Evolutionary conservation across 2,888 invertebrate species (phyloP), one percentile per base, ranked within the genome.

Genomic region (Melanchra persicariae): DNA sequence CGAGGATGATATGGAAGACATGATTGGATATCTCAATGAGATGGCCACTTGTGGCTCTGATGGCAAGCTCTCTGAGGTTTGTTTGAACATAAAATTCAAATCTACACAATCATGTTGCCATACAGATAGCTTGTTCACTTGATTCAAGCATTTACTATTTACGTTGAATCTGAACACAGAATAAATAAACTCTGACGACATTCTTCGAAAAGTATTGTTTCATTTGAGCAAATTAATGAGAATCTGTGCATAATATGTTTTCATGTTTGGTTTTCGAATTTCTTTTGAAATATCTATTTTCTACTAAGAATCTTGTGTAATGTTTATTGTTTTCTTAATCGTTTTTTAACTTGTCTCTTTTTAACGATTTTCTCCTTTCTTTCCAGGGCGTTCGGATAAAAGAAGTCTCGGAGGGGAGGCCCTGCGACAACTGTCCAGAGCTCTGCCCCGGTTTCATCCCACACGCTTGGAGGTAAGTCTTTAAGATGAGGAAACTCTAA

Each of bases 381-480:
- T 96, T 96, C 4, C 97, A 99, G 98, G 98, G 98, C 82, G 98
- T 98, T 77, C 97, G 98, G 88, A 98, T 98, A 89, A 97, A 98
- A 89, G 99, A 99, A 94, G 97, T 98, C 63, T 98, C 98, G 77
- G 98, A 98, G 84, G 98, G 98, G 34, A 98, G 98, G 87, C 98
- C 98, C 52, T 99, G 99, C 89, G 97, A 98, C 89, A 97, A 97
- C 89, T 99, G 99, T 91, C 97, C 97, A 70, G 97, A 98, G 87
- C 96, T 97, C 77, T 99, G 98, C 91, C 96, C 97, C 19, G 99
- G 99, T 60, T 99, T 98, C 93, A 97, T 97, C 73, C 97, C 98
- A 68, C 99, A 99, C 92, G 96, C 97, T 85, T 99, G 98, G 98
- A 97, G 99, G 99, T 99, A 94, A 97, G 98, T 96, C 43, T 24